phyloP scores from a whole-genome alignment of 2,113 vertebrate species.

The Calidris pugnax region DNA sequence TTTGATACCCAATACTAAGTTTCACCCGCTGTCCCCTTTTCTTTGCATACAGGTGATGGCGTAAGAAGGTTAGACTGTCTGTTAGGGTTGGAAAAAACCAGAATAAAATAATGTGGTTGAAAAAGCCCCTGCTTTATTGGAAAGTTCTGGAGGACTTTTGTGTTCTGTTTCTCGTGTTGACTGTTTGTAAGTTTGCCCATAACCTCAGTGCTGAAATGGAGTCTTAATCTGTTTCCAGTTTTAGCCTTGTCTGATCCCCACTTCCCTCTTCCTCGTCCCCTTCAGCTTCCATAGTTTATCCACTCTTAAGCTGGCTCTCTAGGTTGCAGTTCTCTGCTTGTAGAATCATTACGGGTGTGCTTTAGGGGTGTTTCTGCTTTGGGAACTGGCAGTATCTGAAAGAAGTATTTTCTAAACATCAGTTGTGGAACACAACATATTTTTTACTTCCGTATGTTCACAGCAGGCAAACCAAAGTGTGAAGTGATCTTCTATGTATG shows the following conservation, averaged over 20 bases:
- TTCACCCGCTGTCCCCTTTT: neutral
- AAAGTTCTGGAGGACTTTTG: neutral
- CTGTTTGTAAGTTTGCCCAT: neutral
- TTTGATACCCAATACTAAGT: constrained; percentile 26
- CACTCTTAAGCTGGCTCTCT: neutral
- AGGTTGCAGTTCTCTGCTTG: neutral
- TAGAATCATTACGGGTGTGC: neutral
- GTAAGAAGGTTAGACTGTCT: constrained; percentile 3
- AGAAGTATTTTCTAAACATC: neutral
- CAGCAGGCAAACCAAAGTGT: neutral
- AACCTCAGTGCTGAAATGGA: neutral
- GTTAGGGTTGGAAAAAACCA: neutral
- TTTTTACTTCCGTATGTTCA: neutral
- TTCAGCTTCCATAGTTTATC: neutral
- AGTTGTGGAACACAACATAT: neutral
- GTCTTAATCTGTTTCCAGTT: neutral
- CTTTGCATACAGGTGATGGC: neutral
- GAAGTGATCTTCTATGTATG: neutral
- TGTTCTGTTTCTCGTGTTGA: neutral
- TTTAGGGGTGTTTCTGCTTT: neutral
- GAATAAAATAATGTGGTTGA: neutral
- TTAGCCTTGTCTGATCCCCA: neutral
- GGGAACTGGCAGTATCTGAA: neutral
- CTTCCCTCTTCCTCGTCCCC: neutral
- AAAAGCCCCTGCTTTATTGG: neutral